Base-by-base conservation (phyloP, 2,888 invertebrate genomes). In the Chirona hameri region DNA sequence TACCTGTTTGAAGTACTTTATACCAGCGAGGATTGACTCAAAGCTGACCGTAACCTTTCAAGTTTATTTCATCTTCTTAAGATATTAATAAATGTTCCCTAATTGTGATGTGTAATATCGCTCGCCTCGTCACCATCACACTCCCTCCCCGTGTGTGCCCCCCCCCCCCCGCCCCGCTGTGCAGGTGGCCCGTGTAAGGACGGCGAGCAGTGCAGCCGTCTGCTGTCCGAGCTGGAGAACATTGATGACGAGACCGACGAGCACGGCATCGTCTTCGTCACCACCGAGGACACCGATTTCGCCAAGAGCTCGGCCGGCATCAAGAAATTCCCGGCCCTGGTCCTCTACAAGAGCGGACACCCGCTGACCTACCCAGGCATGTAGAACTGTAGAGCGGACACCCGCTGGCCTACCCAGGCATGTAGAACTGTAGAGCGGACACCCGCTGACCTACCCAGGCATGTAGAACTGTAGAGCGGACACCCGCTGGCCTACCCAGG, bases 201-300 rank as follows among this genome's bases (percentile, higher is more conserved):
- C 84, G 96, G 95, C 27, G 94, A 95, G 86, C 92, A 94, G 87
- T 96, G 96, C 86, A 95, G 96, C 86, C 92, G 92, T 85, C 94
- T 96, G 84, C 89, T 97, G 29, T 92, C 94, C 48, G 95, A 95
- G 86, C 89, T 97, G 83, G 96, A 96, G 88, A 95, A 95, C 87
- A 96, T 97, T 86, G 97, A 97, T 86, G 97, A 97, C 87, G 97
- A 97, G 87, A 89, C 96, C 0, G 96, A 97, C 87, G 96, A 96
- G 89, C 94, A 94, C 83, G 97, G 97, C 82, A 97, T 97, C 86
- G 94, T 96, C 84, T 96, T 97, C 87, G 96, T 97, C 0, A 96
- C 96, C 65, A 97, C 97, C 24, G 96, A 96, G 89, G 97, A 97
- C 87, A 90, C 91, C 10, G 87, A 88, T 1, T 89, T 95, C 82